These are phyloP conservation scores for Aeoliscus strigatus DNA, from an alignment of 2,797 vertebrate genomes.

Conservation along the genomic window DNA sequence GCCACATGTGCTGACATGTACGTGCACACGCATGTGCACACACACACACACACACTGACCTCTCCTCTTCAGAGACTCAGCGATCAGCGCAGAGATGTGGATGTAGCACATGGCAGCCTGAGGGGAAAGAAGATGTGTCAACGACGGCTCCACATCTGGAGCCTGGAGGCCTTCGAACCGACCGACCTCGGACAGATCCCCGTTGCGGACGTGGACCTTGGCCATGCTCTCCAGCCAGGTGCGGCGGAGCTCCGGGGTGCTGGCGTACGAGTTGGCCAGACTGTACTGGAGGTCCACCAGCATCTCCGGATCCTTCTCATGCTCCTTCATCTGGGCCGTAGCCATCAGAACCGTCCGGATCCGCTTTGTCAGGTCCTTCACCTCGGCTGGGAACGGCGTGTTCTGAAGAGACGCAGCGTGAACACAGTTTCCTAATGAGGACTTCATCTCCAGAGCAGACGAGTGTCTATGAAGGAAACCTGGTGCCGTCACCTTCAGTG, in stretches of 20 bases:
- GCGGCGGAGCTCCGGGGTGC: slow-evolving; percentile 94
- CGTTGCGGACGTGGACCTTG: slow-evolving; percentile 93
- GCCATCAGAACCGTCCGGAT: slow-evolving; percentile 98
- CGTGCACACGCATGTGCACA: slow-evolving; percentile 5
- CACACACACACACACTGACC: slow-evolving; percentile 72
- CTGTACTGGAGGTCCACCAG: slow-evolving; percentile 98
- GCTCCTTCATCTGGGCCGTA: slow-evolving; percentile 98
- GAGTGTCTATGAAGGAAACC: background rate
- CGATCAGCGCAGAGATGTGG: slow-evolving; percentile 95
- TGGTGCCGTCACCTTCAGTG: slow-evolving; percentile 81
- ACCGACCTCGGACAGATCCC: slow-evolving; percentile 98
- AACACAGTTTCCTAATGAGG: too few relatives aligned
- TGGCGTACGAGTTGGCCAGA: slow-evolving; percentile 95
- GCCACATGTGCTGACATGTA: too few relatives aligned
- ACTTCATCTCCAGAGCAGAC: too few relatives aligned
- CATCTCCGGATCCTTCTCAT: slow-evolving; percentile 97
- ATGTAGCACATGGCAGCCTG: slow-evolving; percentile 99
- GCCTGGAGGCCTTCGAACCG: too few relatives aligned
- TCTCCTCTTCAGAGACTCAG: slow-evolving; percentile 95
- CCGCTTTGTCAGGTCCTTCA: slow-evolving; percentile 95
- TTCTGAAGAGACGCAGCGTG: slow-evolving; percentile 80
- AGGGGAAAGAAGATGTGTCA: slow-evolving; percentile 6
- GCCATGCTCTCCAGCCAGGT: slow-evolving; percentile 99
- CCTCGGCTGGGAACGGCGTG: slow-evolving; percentile 92
- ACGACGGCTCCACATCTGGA: too few relatives aligned